These are phyloP conservation scores for Temnothorax ravouxi DNA, from an alignment of 2,888 invertebrate species.

Conservation along the genomic window DNA sequence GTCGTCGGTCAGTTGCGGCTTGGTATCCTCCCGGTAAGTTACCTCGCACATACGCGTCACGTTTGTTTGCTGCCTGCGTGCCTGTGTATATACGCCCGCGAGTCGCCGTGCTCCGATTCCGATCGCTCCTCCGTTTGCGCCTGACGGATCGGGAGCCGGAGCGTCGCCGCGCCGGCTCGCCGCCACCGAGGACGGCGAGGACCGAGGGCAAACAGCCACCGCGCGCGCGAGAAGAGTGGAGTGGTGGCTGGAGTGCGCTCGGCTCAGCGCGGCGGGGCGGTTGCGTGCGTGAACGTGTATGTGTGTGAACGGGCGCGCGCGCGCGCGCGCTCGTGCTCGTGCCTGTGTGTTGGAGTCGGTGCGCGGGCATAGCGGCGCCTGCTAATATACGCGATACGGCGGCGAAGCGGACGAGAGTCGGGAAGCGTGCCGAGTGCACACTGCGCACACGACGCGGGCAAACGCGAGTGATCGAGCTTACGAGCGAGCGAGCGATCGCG, in stretches of 20 bases:
- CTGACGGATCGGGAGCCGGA: background rate
- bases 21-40: conserved; percentile 63
- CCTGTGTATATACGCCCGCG: background rate
- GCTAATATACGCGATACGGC: conserved; percentile 47
- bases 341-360: background rate
- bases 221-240: conserved; percentile 12
- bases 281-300: background rate
- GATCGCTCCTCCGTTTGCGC: background rate
- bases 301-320: background rate
- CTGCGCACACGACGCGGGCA: conserved; percentile 19
- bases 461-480: background rate
- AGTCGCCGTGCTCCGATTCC: background rate
- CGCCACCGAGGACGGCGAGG: background rate
- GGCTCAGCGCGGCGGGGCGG: conserved; percentile 10
- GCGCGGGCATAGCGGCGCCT: conserved; percentile 43
- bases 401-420: conserved; percentile 52
- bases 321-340: background rate
- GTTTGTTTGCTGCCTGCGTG: background rate
- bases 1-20: conserved; percentile 71
- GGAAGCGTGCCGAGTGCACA: conserved; percentile 52
- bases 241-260: conserved; percentile 12
- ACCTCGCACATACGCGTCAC: background rate
- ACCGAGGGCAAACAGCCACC: background rate
- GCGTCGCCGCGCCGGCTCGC: background rate
- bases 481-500: background rate